Evolutionary conservation across 2,797 vertebrate genomes (phyloP), one percentile per base, ranked within the genome.

Genomic region (Pterois miles): DNA sequence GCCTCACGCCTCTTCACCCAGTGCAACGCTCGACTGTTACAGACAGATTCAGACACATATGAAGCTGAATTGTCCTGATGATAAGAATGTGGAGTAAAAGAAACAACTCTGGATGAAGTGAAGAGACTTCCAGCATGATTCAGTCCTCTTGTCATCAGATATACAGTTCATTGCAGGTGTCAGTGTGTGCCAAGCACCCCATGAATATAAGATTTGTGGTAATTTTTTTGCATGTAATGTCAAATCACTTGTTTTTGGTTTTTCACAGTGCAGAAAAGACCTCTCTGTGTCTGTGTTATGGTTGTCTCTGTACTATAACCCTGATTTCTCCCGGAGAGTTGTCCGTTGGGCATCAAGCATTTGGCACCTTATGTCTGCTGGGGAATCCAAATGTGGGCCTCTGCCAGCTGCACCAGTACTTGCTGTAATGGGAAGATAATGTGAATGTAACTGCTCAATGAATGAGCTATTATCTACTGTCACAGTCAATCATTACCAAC

Each of bases 1-100:
- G 80, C 88, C 83, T 87, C 71, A 86, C 78, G 81, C 87, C 86
- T 88, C 88, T 83, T 88, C 89, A 87, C 60, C 68, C 83, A 78
- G 58, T 38, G 80, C 76, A 81, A 27, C 0, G 11, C 68, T 88
- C 38, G 10, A 69, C 73, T 67, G 27, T 64, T 78, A 69, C 67
- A 87, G 77, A 81, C 82, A 66, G 16, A 74, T 77, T 84, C 78
- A 77, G 48, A 72, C 46, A 38, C 48, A n/a, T 13, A 54, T 62
- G 67, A 81, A 76, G 76, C 78, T 62, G 36, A 78, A 78, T 77
- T 68, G 65, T 84, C 74, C 75, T 52, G 43, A 71, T 76, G 58
- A 73, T 58, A 60, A 78, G 52, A 29, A 50, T 67, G 50, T 59
- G 52, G 70, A 57, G 69, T 50, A 23, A 38, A 59, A 52, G n/a